phyloP scores from a whole-genome alignment of 2,888 invertebrate species.

The Nebria salina region DNA sequence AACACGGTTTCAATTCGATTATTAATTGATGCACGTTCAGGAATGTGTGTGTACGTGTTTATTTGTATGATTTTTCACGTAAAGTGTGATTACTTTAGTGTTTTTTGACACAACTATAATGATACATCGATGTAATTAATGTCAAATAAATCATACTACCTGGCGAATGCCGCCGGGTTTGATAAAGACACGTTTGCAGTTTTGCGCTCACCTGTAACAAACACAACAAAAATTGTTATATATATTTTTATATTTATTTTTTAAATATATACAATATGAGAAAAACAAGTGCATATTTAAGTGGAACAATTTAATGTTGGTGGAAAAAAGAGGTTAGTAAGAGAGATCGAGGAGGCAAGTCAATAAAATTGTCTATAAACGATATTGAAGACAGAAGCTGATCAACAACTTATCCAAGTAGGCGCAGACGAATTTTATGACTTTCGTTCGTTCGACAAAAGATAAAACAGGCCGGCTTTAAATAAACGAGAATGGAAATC shows the following conservation, averaged over 20 bases:
- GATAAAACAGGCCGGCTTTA: neutral
- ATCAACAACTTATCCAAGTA: neutral
- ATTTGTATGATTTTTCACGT: neutral
- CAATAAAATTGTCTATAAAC: neutral
- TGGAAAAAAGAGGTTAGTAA: neutral
- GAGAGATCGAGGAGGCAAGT: neutral
- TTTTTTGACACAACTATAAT: neutral
- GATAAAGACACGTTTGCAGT: neutral
- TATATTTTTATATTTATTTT: neutral
- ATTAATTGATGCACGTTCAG: neutral
- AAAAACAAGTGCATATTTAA: neutral
- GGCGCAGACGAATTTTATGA: neutral
- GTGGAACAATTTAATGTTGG: neutral
- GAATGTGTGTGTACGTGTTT: neutral
- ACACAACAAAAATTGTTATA: neutral
- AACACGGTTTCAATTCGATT: neutral
- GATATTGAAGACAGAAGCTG: neutral
- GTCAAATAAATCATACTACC: slow-evolving; percentile 34
- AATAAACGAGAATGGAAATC: neutral
- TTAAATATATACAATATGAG: no score
- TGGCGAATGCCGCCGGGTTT: neutral
- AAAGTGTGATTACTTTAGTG: neutral
- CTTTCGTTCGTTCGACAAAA: neutral
- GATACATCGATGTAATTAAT: slow-evolving; percentile 26
- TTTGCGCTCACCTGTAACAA: slow-evolving; percentile 31